Evolutionary conservation across 2,113 vertebrate genomes (phyloP).

Genomic region (Oxyruncus cristatus): DNA sequence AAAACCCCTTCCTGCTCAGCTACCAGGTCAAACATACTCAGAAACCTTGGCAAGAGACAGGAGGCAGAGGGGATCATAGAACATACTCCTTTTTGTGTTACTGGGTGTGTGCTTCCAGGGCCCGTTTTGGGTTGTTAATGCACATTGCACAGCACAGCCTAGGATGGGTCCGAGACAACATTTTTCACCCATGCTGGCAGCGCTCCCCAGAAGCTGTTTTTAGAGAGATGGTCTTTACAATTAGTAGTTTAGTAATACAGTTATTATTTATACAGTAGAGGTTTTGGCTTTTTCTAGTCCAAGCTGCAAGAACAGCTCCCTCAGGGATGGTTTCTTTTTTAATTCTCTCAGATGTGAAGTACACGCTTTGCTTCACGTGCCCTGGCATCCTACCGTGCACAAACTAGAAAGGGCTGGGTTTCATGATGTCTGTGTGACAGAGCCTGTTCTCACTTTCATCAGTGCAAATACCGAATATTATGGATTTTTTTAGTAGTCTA

Average conservation of each 20-base stretch:
- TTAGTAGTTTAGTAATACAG: not conserved
- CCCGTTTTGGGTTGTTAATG: not conserved
- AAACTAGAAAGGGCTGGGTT: not conserved
- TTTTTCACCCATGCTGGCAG: not conserved
- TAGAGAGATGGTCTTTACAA: not conserved
- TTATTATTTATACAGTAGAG: not conserved
- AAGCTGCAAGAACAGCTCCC: not conserved
- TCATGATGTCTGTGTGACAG: not conserved
- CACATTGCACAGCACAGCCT: not conserved
- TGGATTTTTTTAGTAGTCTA: not conserved
- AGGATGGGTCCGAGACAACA: not conserved
- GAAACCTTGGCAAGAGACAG: not conserved
- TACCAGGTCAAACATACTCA: accelerated
- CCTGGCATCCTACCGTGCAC: not conserved
- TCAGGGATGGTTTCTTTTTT: not conserved
- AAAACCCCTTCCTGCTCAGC: not conserved
- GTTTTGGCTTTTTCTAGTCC: not conserved
- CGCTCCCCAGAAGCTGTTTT: not conserved
- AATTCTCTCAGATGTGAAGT: not conserved
- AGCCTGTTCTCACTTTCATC: not conserved
- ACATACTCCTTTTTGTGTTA: not conserved
- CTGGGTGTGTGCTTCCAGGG: not conserved
- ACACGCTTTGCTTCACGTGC: not conserved
- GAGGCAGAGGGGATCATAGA: not conserved
- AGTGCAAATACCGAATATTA: not conserved